Evolutionary conservation across 2,113 vertebrate species (phyloP), one percentile per base, ranked within the genome.

Genomic region (Hucho hucho): DNA sequence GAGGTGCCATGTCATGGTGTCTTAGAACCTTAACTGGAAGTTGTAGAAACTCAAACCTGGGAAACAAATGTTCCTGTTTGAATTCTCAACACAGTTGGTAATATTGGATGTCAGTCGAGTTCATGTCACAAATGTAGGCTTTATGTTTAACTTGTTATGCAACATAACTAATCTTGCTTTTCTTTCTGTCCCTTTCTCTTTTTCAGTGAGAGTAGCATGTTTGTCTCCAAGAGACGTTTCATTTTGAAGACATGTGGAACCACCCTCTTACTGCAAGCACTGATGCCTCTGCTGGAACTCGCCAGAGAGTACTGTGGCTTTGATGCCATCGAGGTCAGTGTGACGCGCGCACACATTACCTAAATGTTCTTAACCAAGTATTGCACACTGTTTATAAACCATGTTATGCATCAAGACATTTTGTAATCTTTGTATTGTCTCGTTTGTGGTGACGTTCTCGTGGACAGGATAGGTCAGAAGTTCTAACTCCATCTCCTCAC

Each of bases 211-310:
- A 99, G 98, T 98, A 98, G 97, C 97, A 98, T 99, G 98, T 99
- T 99, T 98, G 98, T 99, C 97, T 99, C 98, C 96, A 99, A 97
- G 97, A 98, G 98, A 98, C 97, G 97, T 97, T 98, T 99, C 97
- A 99, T 99, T 99, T 98, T 99, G 96, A 99, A 99, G 95, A 99
- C 98, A 92, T 99, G 97, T 93, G 98, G 97, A 96, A 98, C 96
- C 95, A 99, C 98, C 97, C 97, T 99, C 96, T 98, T 99, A 95
- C 96, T 98, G 95, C 96, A 98, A 97, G 98, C 97, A 95, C 97
- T 99, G 97, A 97, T 97, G 93, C 98, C 98, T 92, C 94, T 98
- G 93, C 96, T 98, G 95, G 96, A 98, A 90, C 95, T 99, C 88
- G 98, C 97, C 92, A 94, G 96, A 91, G 96, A 98, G 89, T 98